Conservation (phyloP, 35 echinoderm and acorn worm genomes). For the Amphiura filiformis region DNA sequence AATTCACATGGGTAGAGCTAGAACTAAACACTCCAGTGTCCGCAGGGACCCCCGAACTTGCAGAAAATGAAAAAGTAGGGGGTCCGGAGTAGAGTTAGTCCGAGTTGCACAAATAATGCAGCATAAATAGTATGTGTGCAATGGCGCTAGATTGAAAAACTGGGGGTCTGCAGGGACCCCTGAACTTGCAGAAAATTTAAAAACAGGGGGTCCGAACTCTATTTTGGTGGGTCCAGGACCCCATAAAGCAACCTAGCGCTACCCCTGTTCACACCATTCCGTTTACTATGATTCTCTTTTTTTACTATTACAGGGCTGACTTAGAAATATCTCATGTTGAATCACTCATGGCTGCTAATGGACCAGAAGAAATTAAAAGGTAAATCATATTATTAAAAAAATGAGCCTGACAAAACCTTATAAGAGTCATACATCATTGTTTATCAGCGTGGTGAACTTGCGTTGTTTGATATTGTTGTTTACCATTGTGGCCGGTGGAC, state of each 20-base stretch:
- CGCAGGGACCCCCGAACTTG: too few relatives aligned
- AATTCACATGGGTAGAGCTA: neutral
- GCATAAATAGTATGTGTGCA: too few relatives aligned
- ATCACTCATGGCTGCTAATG: conserved; percentile 34
- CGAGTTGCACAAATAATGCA: neutral
- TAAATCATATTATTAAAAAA: too few relatives aligned
- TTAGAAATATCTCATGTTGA: conserved; percentile 49
- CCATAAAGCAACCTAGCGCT: too few relatives aligned
- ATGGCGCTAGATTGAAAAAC: too few relatives aligned
- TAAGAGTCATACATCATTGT: neutral
- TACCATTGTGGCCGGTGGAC: neutral
- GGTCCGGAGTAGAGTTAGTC: too few relatives aligned
- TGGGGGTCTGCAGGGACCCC: too few relatives aligned
- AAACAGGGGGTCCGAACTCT: too few relatives aligned
- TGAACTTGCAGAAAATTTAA: too few relatives aligned
- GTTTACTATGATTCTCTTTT: neutral
- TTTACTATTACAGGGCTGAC: conserved; percentile 62
- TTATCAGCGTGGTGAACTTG: neutral
- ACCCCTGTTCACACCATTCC: neutral
- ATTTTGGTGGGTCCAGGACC: neutral
- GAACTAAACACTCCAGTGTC: too few relatives aligned
- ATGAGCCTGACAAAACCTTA: too few relatives aligned
- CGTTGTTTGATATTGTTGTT: neutral
- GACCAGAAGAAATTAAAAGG: conserved; percentile 65
- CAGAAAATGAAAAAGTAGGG: too few relatives aligned